Evolutionary conservation across 2,888 invertebrate genomes (phyloP).

Genomic region (Abrostola triplasia): DNA sequence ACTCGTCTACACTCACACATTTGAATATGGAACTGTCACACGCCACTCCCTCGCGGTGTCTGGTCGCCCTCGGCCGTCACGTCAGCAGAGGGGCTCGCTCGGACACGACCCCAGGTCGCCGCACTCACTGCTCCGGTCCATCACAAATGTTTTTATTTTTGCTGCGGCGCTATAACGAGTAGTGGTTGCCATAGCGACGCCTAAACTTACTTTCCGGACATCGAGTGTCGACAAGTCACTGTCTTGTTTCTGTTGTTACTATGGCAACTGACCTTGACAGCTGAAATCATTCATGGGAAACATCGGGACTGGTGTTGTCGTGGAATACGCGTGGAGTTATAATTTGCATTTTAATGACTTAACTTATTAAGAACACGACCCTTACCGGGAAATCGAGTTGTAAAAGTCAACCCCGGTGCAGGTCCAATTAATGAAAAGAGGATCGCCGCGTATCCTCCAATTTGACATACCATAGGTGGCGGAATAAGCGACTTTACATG

Average conservation of each 20-base stretch:
- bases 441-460: too few species aligned
- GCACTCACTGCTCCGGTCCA: conserved; percentile 17
- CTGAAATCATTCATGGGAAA: neutral
- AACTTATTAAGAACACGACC: too few species aligned
- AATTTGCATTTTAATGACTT: too few species aligned
- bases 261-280: conserved; percentile 45
- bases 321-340: too few species aligned
- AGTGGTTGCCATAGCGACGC: conserved; percentile 66
- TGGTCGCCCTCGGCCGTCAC: conserved; percentile 2
- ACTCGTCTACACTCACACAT: conserved; percentile 19
- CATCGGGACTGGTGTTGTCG: conserved; percentile 7
- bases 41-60: conserved; percentile 6
- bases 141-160: conserved; percentile 54
- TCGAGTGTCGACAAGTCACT: conserved; percentile 53
- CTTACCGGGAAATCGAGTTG: too few species aligned
- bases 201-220: conserved; percentile 68
- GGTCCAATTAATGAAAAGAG: too few species aligned
- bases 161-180: conserved; percentile 46
- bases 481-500: too few species aligned
- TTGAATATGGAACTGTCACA: conserved; percentile 44
- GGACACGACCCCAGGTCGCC: conserved; percentile 16
- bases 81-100: conserved; percentile 14
- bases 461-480: too few species aligned
- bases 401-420: too few species aligned
- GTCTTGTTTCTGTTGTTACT: conserved; percentile 49